Evolutionary conservation across 2,113 vertebrate species (phyloP).

Genomic region (Tauraco erythrolophus): DNA sequence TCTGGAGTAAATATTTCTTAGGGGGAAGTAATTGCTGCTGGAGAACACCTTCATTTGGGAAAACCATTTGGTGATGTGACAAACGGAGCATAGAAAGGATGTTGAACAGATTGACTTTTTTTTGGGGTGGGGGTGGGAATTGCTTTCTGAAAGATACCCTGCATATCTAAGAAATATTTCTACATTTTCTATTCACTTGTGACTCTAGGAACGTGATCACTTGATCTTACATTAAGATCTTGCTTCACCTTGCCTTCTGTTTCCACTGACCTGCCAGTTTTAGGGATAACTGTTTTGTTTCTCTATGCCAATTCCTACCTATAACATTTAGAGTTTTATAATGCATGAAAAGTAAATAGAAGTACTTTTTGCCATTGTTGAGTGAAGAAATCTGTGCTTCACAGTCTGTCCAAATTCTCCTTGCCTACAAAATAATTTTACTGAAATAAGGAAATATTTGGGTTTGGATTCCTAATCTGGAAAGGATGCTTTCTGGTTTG

Average conservation of each 20-base stretch:
- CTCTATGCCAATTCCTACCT: neutral
- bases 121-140: neutral
- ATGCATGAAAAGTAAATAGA: neutral
- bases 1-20: neutral
- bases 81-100: neutral
- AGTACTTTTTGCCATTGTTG: neutral
- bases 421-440: neutral
- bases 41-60: neutral
- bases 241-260: neutral
- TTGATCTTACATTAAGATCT: neutral
- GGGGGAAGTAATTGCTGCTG: neutral
- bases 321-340: neutral
- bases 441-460: neutral
- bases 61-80: neutral
- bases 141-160: neutral
- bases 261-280: neutral
- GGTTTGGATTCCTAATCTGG: neutral
- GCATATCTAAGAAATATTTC: neutral
- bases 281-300: neutral
- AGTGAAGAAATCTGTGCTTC: neutral
- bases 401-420: neutral
- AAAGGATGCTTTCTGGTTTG: neutral
- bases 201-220: neutral
- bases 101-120: no score
- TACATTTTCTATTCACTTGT: neutral